Evolutionary conservation across 2,888 invertebrate species (phyloP).

Genomic region (Limnephilus auricula): DNA sequence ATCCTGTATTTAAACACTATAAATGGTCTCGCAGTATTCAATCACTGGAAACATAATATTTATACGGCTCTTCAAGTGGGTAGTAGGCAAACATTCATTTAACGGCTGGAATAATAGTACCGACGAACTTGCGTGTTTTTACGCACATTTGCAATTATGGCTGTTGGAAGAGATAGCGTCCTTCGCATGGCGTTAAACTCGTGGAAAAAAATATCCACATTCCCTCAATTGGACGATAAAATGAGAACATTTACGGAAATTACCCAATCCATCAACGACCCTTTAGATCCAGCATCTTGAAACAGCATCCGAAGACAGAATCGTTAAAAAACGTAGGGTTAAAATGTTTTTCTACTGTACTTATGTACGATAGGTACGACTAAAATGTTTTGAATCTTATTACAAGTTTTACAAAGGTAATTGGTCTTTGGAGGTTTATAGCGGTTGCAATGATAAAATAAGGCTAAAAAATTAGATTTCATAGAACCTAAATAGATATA

Average conservation of each 20-base stretch:
- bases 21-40: neutral
- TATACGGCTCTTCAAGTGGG: neutral
- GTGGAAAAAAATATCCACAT: slow-evolving; percentile 60
- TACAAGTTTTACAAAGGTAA: neutral
- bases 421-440: neutral
- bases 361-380: neutral
- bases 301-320: slow-evolving; percentile 47
- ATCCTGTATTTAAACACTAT: neutral
- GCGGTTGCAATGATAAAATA: neutral
- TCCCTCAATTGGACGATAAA: slow-evolving; percentile 64
- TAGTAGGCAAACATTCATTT: slow-evolving; percentile 2
- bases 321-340: slow-evolving; percentile 40
- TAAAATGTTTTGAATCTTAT: neutral
- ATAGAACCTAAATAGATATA: neutral
- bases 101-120: slow-evolving; percentile 6
- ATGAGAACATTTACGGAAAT: slow-evolving; percentile 66
- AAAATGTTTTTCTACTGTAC: slow-evolving; percentile 26
- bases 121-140: slow-evolving; percentile 13
- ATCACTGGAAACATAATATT: slow-evolving; percentile 21
- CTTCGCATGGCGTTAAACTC: slow-evolving; percentile 42
- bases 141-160: slow-evolving; percentile 52
- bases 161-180: slow-evolving; percentile 33
- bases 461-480: neutral
- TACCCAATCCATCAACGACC: slow-evolving; percentile 65
- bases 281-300: slow-evolving; percentile 46